These are phyloP conservation scores for Dryadula phaetusa DNA, from an alignment of 2,888 invertebrate genomes.

Conservation along the genomic window DNA sequence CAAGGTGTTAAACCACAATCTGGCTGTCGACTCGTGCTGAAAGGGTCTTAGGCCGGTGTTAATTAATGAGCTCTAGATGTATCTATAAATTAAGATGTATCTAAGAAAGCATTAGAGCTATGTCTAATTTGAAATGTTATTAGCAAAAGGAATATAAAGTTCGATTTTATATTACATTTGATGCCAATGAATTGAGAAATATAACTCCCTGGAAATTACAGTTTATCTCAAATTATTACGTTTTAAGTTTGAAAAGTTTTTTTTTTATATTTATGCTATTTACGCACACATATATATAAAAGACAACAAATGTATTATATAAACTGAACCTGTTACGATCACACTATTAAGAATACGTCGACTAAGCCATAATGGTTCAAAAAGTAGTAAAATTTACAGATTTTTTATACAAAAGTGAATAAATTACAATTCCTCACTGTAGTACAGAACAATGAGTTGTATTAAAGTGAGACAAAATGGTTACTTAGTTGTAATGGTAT, in stretches of 20 bases:
- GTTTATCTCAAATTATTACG: background rate
- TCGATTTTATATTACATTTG: background rate
- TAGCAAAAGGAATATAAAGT: background rate
- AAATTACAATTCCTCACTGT: background rate
- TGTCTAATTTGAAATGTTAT: conserved; percentile 23
- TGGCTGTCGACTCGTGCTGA: conserved; percentile 37
- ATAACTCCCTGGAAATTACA: no score
- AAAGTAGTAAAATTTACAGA: no score
- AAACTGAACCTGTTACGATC: no score
- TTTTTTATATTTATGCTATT: no score
- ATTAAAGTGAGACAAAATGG: conserved; percentile 34
- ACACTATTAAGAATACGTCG: no score
- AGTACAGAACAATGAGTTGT: conserved; percentile 33
- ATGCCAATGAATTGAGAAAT: background rate
- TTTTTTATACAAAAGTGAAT: background rate
- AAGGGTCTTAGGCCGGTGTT: conserved; percentile 37
- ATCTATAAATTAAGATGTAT: conserved; percentile 46
- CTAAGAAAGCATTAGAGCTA: conserved; percentile 42
- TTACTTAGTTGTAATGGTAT: conserved; percentile 45
- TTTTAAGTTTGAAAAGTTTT: no score
- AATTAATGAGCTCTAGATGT: conserved; percentile 45
- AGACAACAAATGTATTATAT: no score
- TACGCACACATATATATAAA: no score
- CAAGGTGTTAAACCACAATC: conserved; percentile 42
- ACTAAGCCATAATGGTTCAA: no score